Evolutionary conservation across 2,113 vertebrate species (phyloP).

Genomic region (Anarrhichthys ocellatus): DNA sequence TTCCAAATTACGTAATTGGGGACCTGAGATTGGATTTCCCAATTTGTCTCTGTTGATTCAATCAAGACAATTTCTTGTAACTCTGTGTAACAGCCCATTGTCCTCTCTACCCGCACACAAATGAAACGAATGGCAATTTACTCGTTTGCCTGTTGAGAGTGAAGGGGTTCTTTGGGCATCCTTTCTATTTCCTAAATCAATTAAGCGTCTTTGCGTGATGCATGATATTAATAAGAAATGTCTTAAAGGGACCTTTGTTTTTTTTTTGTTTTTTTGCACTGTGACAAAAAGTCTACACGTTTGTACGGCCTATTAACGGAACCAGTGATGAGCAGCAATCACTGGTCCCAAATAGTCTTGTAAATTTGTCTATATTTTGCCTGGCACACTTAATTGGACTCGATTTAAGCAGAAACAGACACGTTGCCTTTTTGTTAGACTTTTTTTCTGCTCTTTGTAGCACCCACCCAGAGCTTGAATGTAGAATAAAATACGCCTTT

Average conservation of each 20-base stretch:
- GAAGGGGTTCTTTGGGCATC: slow-evolving; percentile 82
- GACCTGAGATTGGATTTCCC: slow-evolving; percentile 87
- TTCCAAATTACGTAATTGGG: slow-evolving; percentile 87
- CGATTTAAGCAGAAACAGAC: slow-evolving; percentile 3
- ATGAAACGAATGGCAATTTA: slow-evolving; percentile 84
- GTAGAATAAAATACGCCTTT: neutral
- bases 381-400: slow-evolving; percentile 32
- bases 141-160: slow-evolving; percentile 77
- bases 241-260: slow-evolving; percentile 55
- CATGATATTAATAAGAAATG: slow-evolving; percentile 77
- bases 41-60: slow-evolving; percentile 87
- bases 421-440: slow-evolving; percentile 33
- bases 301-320: slow-evolving; percentile 45
- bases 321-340: slow-evolving; percentile 56
- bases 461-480: neutral
- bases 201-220: slow-evolving; percentile 79
- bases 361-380: slow-evolving; percentile 11
- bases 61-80: slow-evolving; percentile 87
- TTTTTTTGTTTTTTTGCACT: slow-evolving; percentile 12
- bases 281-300: slow-evolving; percentile 55
- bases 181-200: slow-evolving; percentile 86
- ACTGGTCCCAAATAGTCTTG: slow-evolving; percentile 41
- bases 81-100: slow-evolving; percentile 82
- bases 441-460: slow-evolving; percentile 4
- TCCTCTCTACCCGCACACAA: slow-evolving; percentile 81